Evolutionary conservation across 2,888 invertebrate genomes (phyloP).

Genomic region (Coenonympha arcania): DNA sequence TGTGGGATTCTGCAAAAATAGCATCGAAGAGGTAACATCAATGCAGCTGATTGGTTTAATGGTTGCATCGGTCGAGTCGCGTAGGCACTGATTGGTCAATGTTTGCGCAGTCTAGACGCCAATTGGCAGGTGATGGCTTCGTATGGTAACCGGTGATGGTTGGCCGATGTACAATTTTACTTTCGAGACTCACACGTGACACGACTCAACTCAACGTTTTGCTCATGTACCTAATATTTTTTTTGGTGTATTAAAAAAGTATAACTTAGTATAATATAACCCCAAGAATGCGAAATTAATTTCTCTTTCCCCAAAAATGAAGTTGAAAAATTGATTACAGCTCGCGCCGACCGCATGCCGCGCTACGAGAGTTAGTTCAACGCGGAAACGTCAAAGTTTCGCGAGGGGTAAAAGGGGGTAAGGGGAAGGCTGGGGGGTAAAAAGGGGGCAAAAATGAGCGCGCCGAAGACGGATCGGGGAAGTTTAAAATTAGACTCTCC

Average conservation of each 20-base stretch:
- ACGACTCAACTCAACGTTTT: neutral
- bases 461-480: constrained; percentile 49
- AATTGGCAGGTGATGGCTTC: too few relatives aligned
- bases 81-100: too few relatives aligned
- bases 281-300: constrained; percentile 32
- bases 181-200: too few relatives aligned
- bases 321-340: constrained; percentile 68
- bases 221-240: neutral
- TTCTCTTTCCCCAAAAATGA: constrained; percentile 43
- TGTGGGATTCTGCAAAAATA: too few relatives aligned
- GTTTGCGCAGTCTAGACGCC: too few relatives aligned
- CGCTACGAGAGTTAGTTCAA: constrained; percentile 41
- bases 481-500: constrained; percentile 49
- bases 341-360: constrained; percentile 46
- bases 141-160: too few relatives aligned
- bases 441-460: constrained; percentile 46
- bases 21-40: too few relatives aligned
- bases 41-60: too few relatives aligned
- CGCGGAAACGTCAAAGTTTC: constrained; percentile 41
- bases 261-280: neutral
- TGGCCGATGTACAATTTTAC: too few relatives aligned
- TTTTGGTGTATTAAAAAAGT: neutral
- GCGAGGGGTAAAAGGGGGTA: constrained; percentile 24
- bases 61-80: too few relatives aligned
- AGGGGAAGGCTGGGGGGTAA: constrained; percentile 28